Evolutionary conservation across 2,113 vertebrate genomes (phyloP).

Genomic region (Agelaius phoeniceus): DNA sequence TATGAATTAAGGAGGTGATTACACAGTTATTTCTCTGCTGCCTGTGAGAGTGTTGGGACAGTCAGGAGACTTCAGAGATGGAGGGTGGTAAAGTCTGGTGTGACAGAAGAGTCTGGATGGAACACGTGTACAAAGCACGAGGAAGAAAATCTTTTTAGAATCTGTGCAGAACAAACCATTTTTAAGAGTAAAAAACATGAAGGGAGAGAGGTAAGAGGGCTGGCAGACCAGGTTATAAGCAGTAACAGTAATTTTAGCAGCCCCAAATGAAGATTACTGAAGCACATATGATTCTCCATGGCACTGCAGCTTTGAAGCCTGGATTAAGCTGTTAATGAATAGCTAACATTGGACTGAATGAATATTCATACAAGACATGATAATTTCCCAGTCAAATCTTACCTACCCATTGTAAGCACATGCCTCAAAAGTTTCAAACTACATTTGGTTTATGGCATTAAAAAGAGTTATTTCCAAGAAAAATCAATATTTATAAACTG

Average conservation of each 20-base stretch:
- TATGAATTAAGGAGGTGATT: not conserved
- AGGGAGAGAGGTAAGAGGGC: not conserved
- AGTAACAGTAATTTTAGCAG: not conserved
- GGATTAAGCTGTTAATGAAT: not conserved
- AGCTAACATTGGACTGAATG: not conserved
- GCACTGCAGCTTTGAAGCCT: not conserved
- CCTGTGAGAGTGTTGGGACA: not conserved
- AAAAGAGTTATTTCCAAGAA: not conserved
- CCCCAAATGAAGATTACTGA: not conserved
- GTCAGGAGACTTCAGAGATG: not conserved
- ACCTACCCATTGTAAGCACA: not conserved
- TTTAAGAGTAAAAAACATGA: not conserved
- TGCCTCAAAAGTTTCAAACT: not conserved
- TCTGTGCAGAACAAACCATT: not conserved
- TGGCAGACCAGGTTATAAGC: not conserved
- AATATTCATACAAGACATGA: not conserved
- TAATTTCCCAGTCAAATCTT: not conserved
- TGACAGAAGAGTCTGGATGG: not conserved
- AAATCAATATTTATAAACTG: not conserved
- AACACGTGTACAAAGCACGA: accelerated
- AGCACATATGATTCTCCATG: not conserved
- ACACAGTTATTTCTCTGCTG: not conserved
- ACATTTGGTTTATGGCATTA: not conserved
- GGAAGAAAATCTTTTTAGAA: not conserved
- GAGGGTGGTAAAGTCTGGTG: not conserved